Percentiles rank a stretch among this genome's conserved stretches.
Conservation (phyloP, 2,113 vertebrate species). For the Diphyllodes magnificus region DNA sequence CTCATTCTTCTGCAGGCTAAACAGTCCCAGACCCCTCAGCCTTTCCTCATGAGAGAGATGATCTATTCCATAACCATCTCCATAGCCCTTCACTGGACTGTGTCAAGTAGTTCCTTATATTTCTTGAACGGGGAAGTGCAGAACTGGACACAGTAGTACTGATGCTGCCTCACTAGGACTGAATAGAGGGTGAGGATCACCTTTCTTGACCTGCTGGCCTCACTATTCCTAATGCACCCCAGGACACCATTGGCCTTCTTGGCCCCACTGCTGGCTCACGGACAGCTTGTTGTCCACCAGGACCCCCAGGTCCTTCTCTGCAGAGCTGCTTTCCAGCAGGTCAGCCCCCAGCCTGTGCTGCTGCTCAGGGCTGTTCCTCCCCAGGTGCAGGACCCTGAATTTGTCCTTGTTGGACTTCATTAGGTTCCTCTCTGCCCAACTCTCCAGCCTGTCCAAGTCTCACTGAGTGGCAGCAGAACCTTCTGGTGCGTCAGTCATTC, state of each 20-base stretch:
- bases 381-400: not conserved
- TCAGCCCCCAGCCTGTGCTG: not conserved
- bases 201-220: not conserved
- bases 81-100: not conserved
- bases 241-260: not conserved
- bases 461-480: not conserved
- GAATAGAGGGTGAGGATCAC: not conserved
- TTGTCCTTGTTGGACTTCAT: not conserved
- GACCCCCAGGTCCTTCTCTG: not conserved
- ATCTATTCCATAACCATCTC: not conserved
- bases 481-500: not conserved
- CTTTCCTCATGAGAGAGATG: not conserved
- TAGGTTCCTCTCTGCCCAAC: not conserved
- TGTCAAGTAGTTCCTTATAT: not conserved
- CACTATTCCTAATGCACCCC: rapidly evolving
- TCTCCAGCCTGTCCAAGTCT: not conserved
- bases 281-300: not conserved
- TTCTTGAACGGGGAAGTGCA: not conserved
- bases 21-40: not conserved
- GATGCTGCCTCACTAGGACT: not conserved
- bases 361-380: not conserved
- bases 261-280: not conserved
- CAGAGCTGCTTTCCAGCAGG: not conserved
- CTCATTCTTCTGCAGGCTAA: not conserved
- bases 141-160: not conserved